A percentile compares a stretch with the other conserved stretches of the same genome.
These are phyloP conservation scores for Saccostrea echinata DNA, from an alignment of 1,140 invertebrate species.

Conservation along the genomic window DNA sequence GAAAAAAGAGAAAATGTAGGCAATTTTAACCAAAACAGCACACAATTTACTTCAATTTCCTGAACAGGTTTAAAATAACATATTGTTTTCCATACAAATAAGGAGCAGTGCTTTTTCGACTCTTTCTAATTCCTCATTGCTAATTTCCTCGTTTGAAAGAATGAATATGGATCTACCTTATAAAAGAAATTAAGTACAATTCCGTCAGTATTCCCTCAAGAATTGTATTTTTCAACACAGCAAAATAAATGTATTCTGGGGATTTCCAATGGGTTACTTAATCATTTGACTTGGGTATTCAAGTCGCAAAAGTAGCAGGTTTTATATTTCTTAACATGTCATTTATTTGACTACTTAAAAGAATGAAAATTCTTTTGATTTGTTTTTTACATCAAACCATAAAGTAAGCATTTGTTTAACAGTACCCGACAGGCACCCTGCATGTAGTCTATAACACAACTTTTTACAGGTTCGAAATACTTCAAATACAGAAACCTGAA, in stretches of 20 bases:
- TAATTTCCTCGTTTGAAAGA: too few relatives aligned
- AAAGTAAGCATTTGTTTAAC: constrained; percentile 52
- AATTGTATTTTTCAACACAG: constrained; percentile 47
- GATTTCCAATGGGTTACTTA: constrained; percentile 60
- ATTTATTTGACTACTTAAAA: constrained; percentile 43
- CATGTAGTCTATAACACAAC: constrained; percentile 60
- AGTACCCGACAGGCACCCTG: constrained; percentile 57
- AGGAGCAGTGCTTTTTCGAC: too few relatives aligned
- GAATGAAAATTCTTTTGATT: constrained; percentile 40
- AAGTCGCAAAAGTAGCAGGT: constrained; percentile 54
- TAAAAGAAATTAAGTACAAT: too few relatives aligned
- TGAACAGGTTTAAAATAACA: too few relatives aligned
- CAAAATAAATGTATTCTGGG: constrained; percentile 47
- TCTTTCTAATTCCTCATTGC: too few relatives aligned
- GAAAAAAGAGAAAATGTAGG: too few relatives aligned
- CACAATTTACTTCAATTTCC: too few relatives aligned
- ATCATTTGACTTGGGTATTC: constrained; percentile 58
- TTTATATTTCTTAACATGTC: constrained; percentile 30
- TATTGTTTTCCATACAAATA: too few relatives aligned
- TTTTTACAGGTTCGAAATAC: constrained; percentile 54
- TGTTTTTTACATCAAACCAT: constrained; percentile 56
- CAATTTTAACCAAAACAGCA: too few relatives aligned
- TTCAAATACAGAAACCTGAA: constrained; percentile 56
- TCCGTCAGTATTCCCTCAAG: not conserved
- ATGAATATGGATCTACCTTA: too few relatives aligned